Conservation (phyloP, 2,888 invertebrate species). For the Vesta saturnalis region DNA sequence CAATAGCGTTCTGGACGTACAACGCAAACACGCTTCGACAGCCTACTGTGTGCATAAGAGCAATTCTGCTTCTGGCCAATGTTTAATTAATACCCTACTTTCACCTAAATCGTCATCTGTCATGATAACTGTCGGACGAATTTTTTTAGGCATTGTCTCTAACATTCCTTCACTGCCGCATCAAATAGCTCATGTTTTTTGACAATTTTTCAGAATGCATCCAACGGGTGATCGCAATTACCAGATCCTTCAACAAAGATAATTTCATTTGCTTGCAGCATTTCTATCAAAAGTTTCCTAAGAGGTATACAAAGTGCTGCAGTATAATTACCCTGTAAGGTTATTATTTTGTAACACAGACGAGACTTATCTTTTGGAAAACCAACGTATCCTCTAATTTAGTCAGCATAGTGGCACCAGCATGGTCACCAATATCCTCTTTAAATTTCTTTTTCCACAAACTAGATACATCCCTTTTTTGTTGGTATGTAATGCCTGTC, state of each 20-base stretch:
- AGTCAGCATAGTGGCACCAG: background rate
- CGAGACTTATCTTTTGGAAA: too few relatives aligned
- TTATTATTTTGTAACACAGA: too few relatives aligned
- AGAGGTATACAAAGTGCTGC: too few relatives aligned
- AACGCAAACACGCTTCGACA: too few relatives aligned
- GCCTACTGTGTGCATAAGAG: too few relatives aligned
- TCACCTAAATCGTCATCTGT: conserved; percentile 17
- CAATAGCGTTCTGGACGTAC: too few relatives aligned
- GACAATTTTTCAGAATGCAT: background rate
- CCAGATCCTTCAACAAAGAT: too few relatives aligned
- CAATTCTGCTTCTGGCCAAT: background rate
- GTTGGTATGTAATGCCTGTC: background rate
- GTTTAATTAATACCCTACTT: background rate
- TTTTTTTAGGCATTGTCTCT: background rate
- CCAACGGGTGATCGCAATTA: too few relatives aligned
- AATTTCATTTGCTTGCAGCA: too few relatives aligned
- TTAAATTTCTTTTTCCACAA: background rate
- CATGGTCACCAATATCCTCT: background rate
- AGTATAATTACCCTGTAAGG: too few relatives aligned
- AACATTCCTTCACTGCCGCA: background rate
- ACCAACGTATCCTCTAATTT: too few relatives aligned
- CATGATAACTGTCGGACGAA: conserved; percentile 8
- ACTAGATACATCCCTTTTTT: background rate
- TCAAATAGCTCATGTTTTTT: background rate
- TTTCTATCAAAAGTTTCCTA: too few relatives aligned